Conservation (phyloP, 1,140 invertebrate genomes). For the Drosophila truncata region DNA sequence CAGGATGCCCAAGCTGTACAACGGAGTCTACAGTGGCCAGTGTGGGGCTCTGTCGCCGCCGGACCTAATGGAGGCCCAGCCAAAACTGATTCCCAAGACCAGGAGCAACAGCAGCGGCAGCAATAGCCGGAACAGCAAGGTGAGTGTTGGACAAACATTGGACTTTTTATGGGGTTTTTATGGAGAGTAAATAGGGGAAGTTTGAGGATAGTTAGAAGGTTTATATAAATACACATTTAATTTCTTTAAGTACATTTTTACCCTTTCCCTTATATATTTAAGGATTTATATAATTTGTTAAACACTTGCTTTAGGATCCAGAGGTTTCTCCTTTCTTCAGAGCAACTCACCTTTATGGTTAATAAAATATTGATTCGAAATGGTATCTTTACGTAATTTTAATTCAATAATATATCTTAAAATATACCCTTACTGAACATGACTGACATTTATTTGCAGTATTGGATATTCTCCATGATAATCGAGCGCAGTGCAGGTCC, state of each 20-base stretch:
- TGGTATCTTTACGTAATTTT: neutral
- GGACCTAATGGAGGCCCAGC: conserved; percentile 76
- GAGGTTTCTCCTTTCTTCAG: no score
- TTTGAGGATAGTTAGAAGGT: neutral
- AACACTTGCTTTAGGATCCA: neutral
- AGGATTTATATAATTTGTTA: neutral
- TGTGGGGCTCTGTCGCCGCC: conserved; percentile 53
- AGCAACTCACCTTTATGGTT: neutral
- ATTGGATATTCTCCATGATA: conserved; percentile 84
- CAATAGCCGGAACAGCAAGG: conserved; percentile 63
- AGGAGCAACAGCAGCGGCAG: conserved; percentile 58
- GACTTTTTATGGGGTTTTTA: neutral
- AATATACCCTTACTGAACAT: neutral
- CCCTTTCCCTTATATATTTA: neutral
- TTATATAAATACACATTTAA: neutral
- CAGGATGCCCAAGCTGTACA: conserved; percentile 77
- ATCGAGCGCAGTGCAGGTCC: conserved; percentile 71
- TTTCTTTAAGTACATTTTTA: no score
- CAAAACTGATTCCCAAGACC: conserved; percentile 58
- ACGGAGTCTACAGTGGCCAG: conserved; percentile 66
- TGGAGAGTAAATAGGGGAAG: neutral
- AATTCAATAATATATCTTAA: neutral
- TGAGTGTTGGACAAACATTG: conserved; percentile 22
- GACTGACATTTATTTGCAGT: conserved; percentile 35
- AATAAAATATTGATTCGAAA: no score